Percentiles rank a stretch among this genome's conserved stretches.
Evolutionary conservation across 1,140 invertebrate genomes (phyloP).

Genomic region (Drosophila quadrilineata): DNA sequence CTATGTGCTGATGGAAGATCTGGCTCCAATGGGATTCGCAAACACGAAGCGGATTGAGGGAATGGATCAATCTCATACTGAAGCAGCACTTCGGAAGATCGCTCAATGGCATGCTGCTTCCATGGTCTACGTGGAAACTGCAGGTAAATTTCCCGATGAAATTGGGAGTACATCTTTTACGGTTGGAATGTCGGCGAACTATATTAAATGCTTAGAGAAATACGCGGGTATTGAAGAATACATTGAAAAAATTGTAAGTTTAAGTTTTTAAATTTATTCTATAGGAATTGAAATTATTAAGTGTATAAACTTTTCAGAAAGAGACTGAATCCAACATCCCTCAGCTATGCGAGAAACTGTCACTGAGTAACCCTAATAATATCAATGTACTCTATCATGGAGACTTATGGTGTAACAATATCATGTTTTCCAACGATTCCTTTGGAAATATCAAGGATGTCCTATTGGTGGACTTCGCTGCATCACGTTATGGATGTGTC

Average conservation of each 20-base stretch:
- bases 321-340: too few relatives aligned
- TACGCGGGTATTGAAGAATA: constrained; percentile 48
- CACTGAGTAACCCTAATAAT: too few relatives aligned
- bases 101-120: constrained; percentile 83
- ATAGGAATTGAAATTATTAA: too few relatives aligned
- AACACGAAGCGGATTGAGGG: constrained; percentile 83
- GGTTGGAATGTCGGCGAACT: constrained; percentile 23
- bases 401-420: constrained; percentile 81
- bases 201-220: constrained; percentile 36
- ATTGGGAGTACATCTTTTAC: constrained; percentile 35
- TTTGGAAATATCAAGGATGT: too few relatives aligned
- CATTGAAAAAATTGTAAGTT: constrained; percentile 48
- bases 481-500: constrained; percentile 53
- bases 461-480: constrained; percentile 61
- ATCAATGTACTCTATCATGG: constrained; percentile 85
- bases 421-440: constrained; percentile 78
- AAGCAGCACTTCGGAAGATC: constrained; percentile 82
- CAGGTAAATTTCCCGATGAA: constrained; percentile 57
- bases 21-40: constrained; percentile 73
- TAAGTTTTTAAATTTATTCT: too few relatives aligned
- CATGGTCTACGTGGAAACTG: constrained; percentile 80
- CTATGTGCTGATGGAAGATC: constrained; percentile 83
- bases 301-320: too few relatives aligned
- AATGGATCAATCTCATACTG: constrained; percentile 82
- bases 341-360: too few relatives aligned